These are phyloP conservation scores for Palythoa grandis DNA, from an alignment of 92 coral and sea anemone species.

Conservation along the genomic window DNA sequence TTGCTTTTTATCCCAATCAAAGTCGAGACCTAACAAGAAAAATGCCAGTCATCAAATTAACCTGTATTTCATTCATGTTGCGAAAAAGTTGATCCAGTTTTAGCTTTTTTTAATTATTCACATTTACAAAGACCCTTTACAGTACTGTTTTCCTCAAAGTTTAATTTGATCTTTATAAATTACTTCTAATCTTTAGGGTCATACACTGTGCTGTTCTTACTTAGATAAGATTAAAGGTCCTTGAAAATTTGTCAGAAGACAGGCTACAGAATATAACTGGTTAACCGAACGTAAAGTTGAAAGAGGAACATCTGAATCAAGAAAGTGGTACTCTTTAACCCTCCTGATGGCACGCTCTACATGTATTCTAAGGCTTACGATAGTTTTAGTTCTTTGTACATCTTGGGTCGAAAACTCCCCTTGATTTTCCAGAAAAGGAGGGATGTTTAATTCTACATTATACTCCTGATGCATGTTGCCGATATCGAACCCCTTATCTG, in stretches of 20 bases:
- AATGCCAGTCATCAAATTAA: neutral
- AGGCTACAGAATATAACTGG: conserved; percentile 57
- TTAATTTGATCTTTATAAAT: conserved; percentile 4
- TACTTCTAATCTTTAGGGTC: neutral
- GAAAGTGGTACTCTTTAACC: conserved; percentile 57
- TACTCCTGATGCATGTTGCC: conserved; percentile 34
- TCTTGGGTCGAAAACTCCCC: conserved; percentile 51
- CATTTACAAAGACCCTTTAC: neutral
- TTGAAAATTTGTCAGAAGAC: conserved; percentile 57
- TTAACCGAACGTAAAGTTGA: too few relatives aligned
- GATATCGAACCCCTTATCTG: conserved; percentile 62
- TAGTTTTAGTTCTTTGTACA: conserved; percentile 47
- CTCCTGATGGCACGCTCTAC: conserved; percentile 65
- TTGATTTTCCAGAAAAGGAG: conserved; percentile 56
- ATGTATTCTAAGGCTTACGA: conserved; percentile 65
- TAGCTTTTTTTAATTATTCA: neutral
- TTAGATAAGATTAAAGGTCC: conserved; percentile 48
- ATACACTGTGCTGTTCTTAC: neutral
- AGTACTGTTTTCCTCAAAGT: neutral
- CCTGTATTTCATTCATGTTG: neutral
- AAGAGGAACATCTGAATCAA: conserved; percentile 56
- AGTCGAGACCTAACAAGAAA: neutral
- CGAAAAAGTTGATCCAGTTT: neutral
- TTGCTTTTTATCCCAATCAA: neutral
- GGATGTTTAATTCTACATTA: conserved; percentile 56